A percentile compares a stretch with the other conserved stretches of the same genome.
Evolutionary conservation across 92 coral and sea anemone genomes (phyloP).

Genomic region (Diadumene lineata): DNA sequence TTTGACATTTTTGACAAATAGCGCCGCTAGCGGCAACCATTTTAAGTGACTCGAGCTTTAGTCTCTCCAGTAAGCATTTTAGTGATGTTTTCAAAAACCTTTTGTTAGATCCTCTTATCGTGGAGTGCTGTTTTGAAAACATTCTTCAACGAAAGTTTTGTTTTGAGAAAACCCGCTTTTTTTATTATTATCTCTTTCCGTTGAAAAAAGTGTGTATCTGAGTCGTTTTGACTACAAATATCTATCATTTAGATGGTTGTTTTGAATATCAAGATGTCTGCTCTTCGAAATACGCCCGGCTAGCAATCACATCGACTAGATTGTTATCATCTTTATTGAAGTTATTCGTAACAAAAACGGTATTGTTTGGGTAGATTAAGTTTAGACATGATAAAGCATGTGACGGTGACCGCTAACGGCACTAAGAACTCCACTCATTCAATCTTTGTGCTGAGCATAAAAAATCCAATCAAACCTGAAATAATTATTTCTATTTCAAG

Average conservation of each 20-base stretch:
- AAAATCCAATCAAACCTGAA: not conserved
- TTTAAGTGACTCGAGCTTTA: slow-evolving; percentile 2
- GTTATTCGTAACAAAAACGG: not conserved
- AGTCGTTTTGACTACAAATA: slow-evolving; percentile 9
- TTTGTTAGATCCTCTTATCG: slow-evolving; percentile 21
- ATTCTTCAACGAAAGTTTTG: slow-evolving; percentile 24
- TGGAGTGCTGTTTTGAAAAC: slow-evolving; percentile 32
- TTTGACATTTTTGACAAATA: slow-evolving; percentile 4
- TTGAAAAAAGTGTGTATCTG: slow-evolving; percentile 15
- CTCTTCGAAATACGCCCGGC: not conserved
- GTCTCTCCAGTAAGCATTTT: slow-evolving; percentile 2
- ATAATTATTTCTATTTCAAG: not conserved
- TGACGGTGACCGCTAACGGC: not conserved
- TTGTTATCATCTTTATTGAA: not conserved
- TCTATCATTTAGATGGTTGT: not conserved
- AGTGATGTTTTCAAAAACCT: slow-evolving; percentile 16
- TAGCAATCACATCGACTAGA: not conserved
- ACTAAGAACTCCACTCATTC: not conserved
- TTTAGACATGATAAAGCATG: not conserved
- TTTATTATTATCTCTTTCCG: slow-evolving; percentile 17
- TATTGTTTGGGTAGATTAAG: not conserved
- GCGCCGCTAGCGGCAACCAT: slow-evolving; percentile 18
- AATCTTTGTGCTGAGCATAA: not conserved
- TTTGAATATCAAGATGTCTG: not conserved
- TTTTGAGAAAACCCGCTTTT: slow-evolving; percentile 24